Conservation (phyloP, 2,888 invertebrate species). For the Ornithoptera priamus region DNA sequence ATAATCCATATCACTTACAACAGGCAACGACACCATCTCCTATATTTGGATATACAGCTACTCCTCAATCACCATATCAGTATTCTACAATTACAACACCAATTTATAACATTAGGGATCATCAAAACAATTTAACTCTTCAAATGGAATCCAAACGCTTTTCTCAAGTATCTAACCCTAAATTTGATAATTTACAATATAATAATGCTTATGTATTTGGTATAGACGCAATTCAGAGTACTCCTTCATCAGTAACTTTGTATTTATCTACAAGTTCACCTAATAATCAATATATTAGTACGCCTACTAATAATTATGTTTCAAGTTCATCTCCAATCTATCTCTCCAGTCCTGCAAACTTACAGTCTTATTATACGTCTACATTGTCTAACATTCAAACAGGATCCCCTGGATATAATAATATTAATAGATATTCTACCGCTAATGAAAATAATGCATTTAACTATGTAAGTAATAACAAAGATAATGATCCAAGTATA, state of each 20-base stretch:
- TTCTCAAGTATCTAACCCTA: constrained; percentile 51
- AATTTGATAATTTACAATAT: constrained; percentile 56
- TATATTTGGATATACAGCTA: constrained; percentile 62
- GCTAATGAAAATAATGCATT: constrained; percentile 52
- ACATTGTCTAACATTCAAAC: constrained; percentile 62
- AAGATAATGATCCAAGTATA: constrained; percentile 57
- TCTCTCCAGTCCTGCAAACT: constrained; percentile 63
- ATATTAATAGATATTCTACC: constrained; percentile 52
- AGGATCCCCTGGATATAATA: constrained; percentile 55
- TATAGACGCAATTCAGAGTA: constrained; percentile 58
- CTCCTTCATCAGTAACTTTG: constrained; percentile 59
- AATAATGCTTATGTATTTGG: constrained; percentile 53
- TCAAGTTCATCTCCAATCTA: constrained; percentile 69
- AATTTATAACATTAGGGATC: constrained; percentile 53
- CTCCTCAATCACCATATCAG: constrained; percentile 68
- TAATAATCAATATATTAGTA: constrained; percentile 60
- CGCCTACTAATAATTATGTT: constrained; percentile 60
- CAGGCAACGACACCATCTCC: constrained; percentile 60
- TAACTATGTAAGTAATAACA: constrained; percentile 47
- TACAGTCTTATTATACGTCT: constrained; percentile 67
- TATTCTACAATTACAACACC: constrained; percentile 59
- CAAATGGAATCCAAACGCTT: constrained; percentile 59
- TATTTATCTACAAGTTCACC: constrained; percentile 62
- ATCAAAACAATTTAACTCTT: constrained; percentile 52
- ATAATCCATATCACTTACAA: constrained; percentile 64